These are phyloP conservation scores for Platalea minor DNA, from an alignment of 2,797 vertebrate species.

Conservation along the genomic window DNA sequence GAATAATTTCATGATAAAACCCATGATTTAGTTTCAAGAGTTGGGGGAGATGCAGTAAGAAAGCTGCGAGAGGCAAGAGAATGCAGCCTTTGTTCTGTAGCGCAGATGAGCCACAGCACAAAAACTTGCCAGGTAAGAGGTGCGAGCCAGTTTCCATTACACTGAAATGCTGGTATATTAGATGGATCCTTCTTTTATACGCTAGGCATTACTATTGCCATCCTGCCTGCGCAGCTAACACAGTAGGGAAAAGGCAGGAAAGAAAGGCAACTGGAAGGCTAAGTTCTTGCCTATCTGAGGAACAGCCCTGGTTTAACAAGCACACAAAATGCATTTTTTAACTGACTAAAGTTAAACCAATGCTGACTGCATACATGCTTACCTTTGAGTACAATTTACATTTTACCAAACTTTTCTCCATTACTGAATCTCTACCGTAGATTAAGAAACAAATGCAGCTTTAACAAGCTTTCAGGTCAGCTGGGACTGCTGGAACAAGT, in stretches of 20 bases:
- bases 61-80: neutral
- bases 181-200: neutral
- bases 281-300: neutral
- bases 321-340: neutral
- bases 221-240: neutral
- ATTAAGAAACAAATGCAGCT: neutral
- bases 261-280: neutral
- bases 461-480: slow-evolving; percentile 11
- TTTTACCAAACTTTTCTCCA: neutral
- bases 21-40: neutral
- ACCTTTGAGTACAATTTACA: neutral
- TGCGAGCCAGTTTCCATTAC: neutral
- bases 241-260: neutral
- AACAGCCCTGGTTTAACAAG: neutral
- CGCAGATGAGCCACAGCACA: neutral
- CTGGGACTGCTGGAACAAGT: neutral
- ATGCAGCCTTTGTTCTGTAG: neutral
- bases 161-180: neutral
- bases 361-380: neutral
- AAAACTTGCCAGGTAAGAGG: neutral
- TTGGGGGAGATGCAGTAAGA: neutral
- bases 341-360: neutral
- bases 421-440: neutral
- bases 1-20: neutral
- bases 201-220: neutral